These are phyloP conservation scores for Caenorhabditis doughertyi DNA, from an alignment of 2,888 invertebrate species.

Conservation along the genomic window DNA sequence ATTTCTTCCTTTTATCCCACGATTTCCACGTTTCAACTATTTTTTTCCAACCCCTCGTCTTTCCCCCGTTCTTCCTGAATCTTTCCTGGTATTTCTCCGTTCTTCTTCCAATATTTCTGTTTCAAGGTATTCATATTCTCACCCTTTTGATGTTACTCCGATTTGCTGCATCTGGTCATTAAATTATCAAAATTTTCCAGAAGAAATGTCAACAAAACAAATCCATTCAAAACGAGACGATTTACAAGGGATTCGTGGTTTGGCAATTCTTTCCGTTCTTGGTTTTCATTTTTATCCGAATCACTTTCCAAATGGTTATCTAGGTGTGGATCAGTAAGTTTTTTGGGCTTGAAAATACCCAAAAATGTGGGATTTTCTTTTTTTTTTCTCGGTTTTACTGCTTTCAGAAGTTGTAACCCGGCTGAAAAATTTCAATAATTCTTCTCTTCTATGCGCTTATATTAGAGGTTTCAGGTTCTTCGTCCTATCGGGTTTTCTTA, in stretches of 20 bases:
- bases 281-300: slow-evolving; percentile 7
- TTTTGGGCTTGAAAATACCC: not conserved
- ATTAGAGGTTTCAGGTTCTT: slow-evolving; percentile 5
- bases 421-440: too few relatives aligned
- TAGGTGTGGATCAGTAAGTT: slow-evolving; percentile 13
- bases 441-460: too few relatives aligned
- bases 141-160: too few relatives aligned
- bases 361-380: not conserved
- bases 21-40: too few relatives aligned
- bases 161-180: not conserved
- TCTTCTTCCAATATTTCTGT: too few relatives aligned
- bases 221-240: not conserved
- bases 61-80: too few relatives aligned
- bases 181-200: not conserved
- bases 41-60: too few relatives aligned
- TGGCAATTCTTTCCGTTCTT: not conserved
- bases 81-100: too few relatives aligned
- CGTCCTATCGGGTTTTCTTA: slow-evolving; percentile 2
- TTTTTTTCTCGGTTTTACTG: too few relatives aligned
- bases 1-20: too few relatives aligned
- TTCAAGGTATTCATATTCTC: too few relatives aligned
- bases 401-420: too few relatives aligned
- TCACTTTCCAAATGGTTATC: not conserved
- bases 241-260: not conserved
- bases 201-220: not conserved